A percentile compares a stretch with the other conserved stretches of the same genome.
These are phyloP conservation scores for Porites rus DNA, from an alignment of 92 coral and sea anemone genomes.

Conservation along the genomic window DNA sequence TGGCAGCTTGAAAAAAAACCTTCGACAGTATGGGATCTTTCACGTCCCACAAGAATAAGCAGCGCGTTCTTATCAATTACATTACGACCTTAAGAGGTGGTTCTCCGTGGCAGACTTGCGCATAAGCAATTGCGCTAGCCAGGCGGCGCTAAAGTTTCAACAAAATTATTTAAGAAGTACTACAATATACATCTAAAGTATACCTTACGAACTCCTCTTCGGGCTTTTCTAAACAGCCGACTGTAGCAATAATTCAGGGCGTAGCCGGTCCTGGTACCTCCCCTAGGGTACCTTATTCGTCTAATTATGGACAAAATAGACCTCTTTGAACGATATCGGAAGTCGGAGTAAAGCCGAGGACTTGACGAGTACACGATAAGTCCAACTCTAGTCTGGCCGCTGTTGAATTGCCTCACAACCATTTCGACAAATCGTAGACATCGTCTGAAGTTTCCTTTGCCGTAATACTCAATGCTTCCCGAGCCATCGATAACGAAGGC, in stretches of 20 bases:
- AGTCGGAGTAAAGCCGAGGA: slow-evolving; percentile 10
- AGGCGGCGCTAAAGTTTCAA: neutral
- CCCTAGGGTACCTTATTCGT: slow-evolving; percentile 53
- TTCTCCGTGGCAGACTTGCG: too few relatives aligned
- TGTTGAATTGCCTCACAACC: slow-evolving; percentile 62
- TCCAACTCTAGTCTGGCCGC: neutral
- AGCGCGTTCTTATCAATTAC: too few relatives aligned
- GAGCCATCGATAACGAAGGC: slow-evolving; percentile 79
- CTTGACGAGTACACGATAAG: neutral
- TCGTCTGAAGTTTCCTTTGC: slow-evolving; percentile 63
- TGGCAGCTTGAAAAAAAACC: too few relatives aligned
- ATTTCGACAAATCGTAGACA: slow-evolving; percentile 62
- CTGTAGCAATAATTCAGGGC: slow-evolving; percentile 31
- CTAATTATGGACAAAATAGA: slow-evolving; percentile 29
- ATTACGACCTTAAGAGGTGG: too few relatives aligned
- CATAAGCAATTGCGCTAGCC: too few relatives aligned
- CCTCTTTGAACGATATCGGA: slow-evolving; percentile 29
- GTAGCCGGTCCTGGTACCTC: slow-evolving; percentile 54
- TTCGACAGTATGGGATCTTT: too few relatives aligned
- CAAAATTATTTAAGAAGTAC: neutral
- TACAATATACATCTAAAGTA: neutral
- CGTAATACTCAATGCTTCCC: slow-evolving; percentile 55
- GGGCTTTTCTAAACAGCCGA: slow-evolving; percentile 27
- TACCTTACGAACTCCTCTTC: slow-evolving; percentile 44
- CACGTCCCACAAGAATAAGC: too few relatives aligned